A percentile compares a stretch with the other conserved stretches of the same genome.
These are phyloP conservation scores for Clarias fuscus DNA, from an alignment of 2,797 vertebrate species.

Conservation along the genomic window DNA sequence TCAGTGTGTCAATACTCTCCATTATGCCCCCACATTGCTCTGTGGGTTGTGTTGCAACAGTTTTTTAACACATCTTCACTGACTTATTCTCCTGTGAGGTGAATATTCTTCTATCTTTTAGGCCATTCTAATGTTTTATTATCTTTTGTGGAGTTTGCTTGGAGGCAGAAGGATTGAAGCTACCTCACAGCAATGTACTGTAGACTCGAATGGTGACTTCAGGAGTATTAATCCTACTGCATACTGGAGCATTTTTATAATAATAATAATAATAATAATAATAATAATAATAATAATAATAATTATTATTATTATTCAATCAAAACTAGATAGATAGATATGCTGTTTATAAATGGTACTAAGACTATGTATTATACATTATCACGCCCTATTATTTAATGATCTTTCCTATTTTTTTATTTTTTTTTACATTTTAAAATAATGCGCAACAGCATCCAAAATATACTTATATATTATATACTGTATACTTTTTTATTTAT, in stretches of 20 bases:
- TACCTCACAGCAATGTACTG: background rate
- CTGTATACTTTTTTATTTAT: too few species aligned
- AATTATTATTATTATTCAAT: background rate
- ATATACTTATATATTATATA: too few species aligned
- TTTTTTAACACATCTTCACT: background rate
- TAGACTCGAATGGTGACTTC: background rate
- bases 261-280: background rate
- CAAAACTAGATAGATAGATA: background rate
- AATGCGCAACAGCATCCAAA: too few species aligned
- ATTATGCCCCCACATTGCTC: background rate
- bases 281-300: background rate
- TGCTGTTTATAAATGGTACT: background rate
- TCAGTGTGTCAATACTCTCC: slow-evolving; percentile 10
- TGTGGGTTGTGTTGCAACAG: background rate
- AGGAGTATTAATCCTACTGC: background rate
- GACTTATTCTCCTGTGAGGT: background rate
- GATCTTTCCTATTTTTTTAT: too few species aligned
- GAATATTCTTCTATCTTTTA: background rate
- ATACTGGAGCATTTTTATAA: background rate
- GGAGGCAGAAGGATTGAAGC: background rate
- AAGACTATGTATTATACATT: background rate
- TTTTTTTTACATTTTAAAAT: too few species aligned
- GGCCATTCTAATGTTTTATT: slow-evolving; percentile 5
- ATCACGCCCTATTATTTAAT: too few species aligned
- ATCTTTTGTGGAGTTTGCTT: background rate